Evolutionary conservation across 2,797 vertebrate species (phyloP).

Genomic region (Arnoldichthys spilopterus): DNA sequence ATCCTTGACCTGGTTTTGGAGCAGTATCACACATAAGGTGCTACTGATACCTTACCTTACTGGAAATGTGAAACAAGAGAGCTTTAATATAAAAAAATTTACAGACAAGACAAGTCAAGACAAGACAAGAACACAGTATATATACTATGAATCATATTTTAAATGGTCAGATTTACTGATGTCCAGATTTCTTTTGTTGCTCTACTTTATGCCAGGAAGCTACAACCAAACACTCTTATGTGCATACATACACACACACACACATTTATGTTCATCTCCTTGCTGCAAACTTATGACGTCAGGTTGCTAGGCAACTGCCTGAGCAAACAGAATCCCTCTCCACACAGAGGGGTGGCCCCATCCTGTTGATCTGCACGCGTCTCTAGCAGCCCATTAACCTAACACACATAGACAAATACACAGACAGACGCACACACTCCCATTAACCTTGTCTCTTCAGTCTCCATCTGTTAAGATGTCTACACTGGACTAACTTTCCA

Average conservation of each 20-base stretch:
- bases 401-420: constrained; percentile 26
- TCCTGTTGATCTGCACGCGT: constrained; percentile 62
- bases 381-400: constrained; percentile 41
- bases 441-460: constrained; percentile 31
- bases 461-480: constrained; percentile 35
- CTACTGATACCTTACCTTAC: background rate
- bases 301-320: constrained; percentile 75
- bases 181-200: constrained; percentile 6
- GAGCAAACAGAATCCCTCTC: constrained; percentile 83
- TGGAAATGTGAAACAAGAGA: background rate
- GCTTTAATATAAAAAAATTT: no score
- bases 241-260: constrained; percentile 16
- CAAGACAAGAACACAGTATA: background rate
- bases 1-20: constrained; percentile 19
- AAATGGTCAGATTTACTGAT: background rate
- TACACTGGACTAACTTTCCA: constrained; percentile 19
- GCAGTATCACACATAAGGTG: background rate
- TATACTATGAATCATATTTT: no score
- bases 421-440: constrained; percentile 30
- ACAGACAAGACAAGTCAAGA: no score
- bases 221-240: constrained; percentile 29
- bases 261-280: constrained; percentile 59
- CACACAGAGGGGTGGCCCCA: constrained; percentile 71
- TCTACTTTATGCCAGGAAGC: constrained; percentile 19
- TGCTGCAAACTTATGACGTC: constrained; percentile 71